Conservation (phyloP, 1,140 invertebrate genomes). For the Eupristina koningsbergeri region DNA sequence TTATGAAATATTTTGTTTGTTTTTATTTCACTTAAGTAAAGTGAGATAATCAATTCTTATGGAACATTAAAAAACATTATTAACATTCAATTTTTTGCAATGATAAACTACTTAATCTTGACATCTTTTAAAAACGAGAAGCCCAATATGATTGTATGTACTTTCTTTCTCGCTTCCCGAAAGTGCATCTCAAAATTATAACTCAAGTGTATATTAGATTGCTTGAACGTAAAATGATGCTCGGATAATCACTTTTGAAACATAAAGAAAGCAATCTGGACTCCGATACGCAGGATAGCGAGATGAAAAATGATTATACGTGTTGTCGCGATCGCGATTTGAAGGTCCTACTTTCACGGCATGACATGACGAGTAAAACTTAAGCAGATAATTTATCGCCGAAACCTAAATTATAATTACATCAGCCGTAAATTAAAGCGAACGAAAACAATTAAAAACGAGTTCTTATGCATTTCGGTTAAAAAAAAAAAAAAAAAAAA, state of each 20-base stretch:
- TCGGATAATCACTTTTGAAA: neutral
- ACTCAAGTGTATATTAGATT: neutral
- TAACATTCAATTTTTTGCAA: neutral
- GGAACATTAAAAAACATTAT: neutral
- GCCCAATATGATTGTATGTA: neutral
- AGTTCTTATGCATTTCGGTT: neutral
- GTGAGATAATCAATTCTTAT: neutral
- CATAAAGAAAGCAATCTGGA: conserved; percentile 8
- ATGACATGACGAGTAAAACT: conserved; percentile 3
- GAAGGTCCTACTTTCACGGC: conserved; percentile 35
- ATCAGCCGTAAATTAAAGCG: conserved; percentile 36
- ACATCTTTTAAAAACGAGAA: neutral
- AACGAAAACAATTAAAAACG: conserved; percentile 43
- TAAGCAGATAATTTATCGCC: conserved; percentile 43
- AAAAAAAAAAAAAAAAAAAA: neutral
- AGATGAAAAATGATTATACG: conserved; percentile 17
- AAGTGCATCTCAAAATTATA: neutral
- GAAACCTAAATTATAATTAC: conserved; percentile 41
- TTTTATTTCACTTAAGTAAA: neutral
- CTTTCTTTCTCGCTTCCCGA: neutral
- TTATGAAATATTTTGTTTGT: neutral
- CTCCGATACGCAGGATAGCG: neutral
- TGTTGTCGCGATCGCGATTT: conserved; percentile 8
- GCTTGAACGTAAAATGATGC: neutral
- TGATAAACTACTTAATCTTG: neutral